Evolutionary conservation across 2,888 invertebrate species (phyloP), one percentile per base, ranked within the genome.

Genomic region (Mycalesis mineus): DNA sequence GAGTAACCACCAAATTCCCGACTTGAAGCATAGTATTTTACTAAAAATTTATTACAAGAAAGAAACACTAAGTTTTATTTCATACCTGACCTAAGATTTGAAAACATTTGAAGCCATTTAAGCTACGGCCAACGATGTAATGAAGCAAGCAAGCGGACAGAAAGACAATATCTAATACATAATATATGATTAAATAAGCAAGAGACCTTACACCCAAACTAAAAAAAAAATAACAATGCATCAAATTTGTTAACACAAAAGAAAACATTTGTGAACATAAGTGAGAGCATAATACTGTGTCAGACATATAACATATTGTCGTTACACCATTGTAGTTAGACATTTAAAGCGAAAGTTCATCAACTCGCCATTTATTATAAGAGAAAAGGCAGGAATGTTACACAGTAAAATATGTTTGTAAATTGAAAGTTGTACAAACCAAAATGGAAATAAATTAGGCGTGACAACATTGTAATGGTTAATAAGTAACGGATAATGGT

Each of bases 271-370:
- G 42, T 42, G 42, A 52, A 33, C n/a, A n/a, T 42, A 31, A 42
- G 42, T 33, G 42, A 42, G 52, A 52, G 31, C 52, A 52, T 40
- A 50, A 40, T 39, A 50, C 39, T 22, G 47, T 42, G 55, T 52
- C 59, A 56, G 48, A 47, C 40, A 22, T 17, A 22, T 39, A 60
- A 60, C 36, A 39, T 53, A 57, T 53, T 54, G 60, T 57, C 57
- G 52, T 47, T 50, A 50, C 28, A 15, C 7, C 29, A 54, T 57
- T 60, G 50, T 60, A 53, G 39, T 29, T 42, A 33, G 49, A 45
- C 47, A 49, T 54, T 57, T 36, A 22, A 56, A 49, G 54, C 48
- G 42, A 56, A 49, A 56, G 52, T 56, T 56, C 49, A 49, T 60
- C 53, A 52, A 31, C 28, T 3, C 5, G 42, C 28, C 44, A 42